Conservation (phyloP, 2,888 invertebrate genomes). For the Cheilosia impressa region DNA sequence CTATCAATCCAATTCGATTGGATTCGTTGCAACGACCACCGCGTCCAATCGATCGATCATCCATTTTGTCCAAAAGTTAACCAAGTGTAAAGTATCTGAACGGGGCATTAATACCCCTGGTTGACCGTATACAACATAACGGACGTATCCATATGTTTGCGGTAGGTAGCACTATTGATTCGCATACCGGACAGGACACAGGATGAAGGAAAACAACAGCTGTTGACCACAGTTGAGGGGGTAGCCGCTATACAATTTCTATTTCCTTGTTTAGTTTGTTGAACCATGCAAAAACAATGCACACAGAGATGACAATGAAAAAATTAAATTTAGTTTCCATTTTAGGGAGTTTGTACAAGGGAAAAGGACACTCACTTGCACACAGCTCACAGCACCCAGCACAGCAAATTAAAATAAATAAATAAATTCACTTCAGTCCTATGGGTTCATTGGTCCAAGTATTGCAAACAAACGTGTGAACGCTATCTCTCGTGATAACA, state of each 20-base stretch:
- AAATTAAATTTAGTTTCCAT: conserved; percentile 10
- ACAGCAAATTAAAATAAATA: conserved; percentile 1
- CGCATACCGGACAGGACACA: conserved; percentile 45
- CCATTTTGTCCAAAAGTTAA: conserved; percentile 59
- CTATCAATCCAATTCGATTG: conserved; percentile 25
- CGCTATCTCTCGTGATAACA: background rate
- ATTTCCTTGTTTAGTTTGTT: conserved; percentile 33
- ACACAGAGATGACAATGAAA: background rate
- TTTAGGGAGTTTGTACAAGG: background rate
- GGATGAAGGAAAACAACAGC: conserved; percentile 66
- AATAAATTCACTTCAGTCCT: background rate
- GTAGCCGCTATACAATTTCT: conserved; percentile 9
- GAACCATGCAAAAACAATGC: conserved; percentile 41
- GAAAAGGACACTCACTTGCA: conserved; percentile 4
- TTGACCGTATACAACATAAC: conserved; percentile 17
- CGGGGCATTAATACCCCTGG: conserved; percentile 56
- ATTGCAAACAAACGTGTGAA: background rate
- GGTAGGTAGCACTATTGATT: conserved; percentile 49
- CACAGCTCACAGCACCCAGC: background rate
- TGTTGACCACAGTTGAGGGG: conserved; percentile 58
- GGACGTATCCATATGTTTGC: conserved; percentile 28
- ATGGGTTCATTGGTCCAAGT: background rate
- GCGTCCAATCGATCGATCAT: conserved; percentile 40
- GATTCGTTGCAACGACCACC: background rate
- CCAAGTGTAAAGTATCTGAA: conserved; percentile 66